Percentiles rank a stretch among this genome's conserved stretches.
Conservation (phyloP, 2,113 vertebrate genomes). For the Oceanodroma tethys region DNA sequence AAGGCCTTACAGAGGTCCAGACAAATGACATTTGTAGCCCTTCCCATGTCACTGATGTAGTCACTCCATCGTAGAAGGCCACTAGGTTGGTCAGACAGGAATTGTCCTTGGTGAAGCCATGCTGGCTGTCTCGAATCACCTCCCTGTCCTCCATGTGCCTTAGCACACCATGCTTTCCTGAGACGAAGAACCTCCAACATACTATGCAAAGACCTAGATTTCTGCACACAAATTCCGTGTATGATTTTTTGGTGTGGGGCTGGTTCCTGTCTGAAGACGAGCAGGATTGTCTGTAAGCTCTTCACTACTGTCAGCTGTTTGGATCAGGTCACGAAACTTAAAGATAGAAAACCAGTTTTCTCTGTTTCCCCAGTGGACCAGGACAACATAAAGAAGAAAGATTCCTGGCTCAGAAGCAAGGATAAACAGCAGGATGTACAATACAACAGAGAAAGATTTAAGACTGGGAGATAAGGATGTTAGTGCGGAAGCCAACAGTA, state of each 20-base stretch:
- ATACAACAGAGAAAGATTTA: neutral
- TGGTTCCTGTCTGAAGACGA: neutral
- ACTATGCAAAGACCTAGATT: neutral
- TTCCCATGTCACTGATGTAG: too few species aligned
- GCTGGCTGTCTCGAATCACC: too few species aligned
- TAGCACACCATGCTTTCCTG: too few species aligned
- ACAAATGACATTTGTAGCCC: too few species aligned
- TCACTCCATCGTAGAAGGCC: too few species aligned
- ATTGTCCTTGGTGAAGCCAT: too few species aligned
- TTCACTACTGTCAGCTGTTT: neutral
- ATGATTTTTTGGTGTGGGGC: neutral
- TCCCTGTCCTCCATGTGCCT: too few species aligned
- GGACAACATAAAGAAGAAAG: neutral
- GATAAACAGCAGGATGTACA: neutral
- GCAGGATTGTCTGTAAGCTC: neutral
- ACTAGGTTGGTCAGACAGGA: too few species aligned
- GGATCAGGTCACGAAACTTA: neutral
- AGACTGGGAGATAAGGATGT: neutral
- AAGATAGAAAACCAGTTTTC: neutral
- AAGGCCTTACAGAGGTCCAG: too few species aligned
- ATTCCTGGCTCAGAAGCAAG: neutral
- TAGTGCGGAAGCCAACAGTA: neutral
- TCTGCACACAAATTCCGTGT: neutral
- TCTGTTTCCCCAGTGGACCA: neutral
- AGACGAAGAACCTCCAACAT: neutral